A percentile compares a stretch with the other conserved stretches of the same genome.
Conservation (phyloP, 2,797 vertebrate species). For the Lagorchestes hirsutus region DNA sequence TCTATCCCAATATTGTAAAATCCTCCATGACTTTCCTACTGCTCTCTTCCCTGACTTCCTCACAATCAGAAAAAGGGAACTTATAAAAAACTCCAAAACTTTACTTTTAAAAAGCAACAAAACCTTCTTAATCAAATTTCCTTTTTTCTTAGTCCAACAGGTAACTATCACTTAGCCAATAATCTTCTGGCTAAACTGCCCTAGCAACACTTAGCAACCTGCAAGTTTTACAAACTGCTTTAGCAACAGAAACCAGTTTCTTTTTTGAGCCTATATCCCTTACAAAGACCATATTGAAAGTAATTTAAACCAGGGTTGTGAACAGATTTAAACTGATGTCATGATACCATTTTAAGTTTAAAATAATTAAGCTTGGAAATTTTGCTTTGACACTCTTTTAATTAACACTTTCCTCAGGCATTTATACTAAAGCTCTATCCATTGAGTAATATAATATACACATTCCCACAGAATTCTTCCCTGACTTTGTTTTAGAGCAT, state of each 20-base stretch:
- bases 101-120: not conserved
- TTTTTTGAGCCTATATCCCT: not conserved
- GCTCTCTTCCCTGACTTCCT: not conserved
- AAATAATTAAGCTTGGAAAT: conserved; percentile 44
- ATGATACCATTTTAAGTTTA: conserved; percentile 42
- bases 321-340: conserved; percentile 36
- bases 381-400: conserved; percentile 40
- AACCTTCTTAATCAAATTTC: not conserved
- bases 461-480: conserved; percentile 21
- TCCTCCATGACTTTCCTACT: not conserved
- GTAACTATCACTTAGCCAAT: not conserved
- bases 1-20: not conserved
- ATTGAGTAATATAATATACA: conserved; percentile 32
- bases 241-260: not conserved
- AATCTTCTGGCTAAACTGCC: conserved; percentile 11
- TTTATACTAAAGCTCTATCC: not conserved
- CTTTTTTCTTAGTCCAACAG: not conserved
- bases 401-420: conserved; percentile 14
- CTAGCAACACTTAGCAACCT: conserved; percentile 1
- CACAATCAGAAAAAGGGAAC: not conserved
- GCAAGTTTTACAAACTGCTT: not conserved
- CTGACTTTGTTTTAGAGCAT: conserved; percentile 28
- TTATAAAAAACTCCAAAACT: not conserved
- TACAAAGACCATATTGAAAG: conserved; percentile 30
- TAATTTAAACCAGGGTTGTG: conserved; percentile 35